Evolutionary conservation across 2,113 vertebrate genomes (phyloP).

Genomic region (Aspiorhynchus laticeps): DNA sequence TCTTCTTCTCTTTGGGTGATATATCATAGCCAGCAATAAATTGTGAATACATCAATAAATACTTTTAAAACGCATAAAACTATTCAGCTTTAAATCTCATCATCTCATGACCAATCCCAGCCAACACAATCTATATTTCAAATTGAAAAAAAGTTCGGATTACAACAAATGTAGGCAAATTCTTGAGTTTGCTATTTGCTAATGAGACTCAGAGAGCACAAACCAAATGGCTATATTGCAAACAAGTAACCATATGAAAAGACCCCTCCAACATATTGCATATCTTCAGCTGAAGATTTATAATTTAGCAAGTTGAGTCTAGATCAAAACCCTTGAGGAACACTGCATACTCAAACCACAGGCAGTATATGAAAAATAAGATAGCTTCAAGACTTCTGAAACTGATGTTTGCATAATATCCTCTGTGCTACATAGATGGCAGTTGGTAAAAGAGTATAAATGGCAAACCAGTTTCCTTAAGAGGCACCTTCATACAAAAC

Average conservation of each 20-base stretch:
- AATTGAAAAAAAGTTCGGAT: background rate
- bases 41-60: slow-evolving; percentile 4
- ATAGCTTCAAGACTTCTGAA: background rate
- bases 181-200: background rate
- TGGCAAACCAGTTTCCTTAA: background rate
- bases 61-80: background rate
- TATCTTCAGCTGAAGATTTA: background rate
- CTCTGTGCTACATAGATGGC: background rate
- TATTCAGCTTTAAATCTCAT: background rate
- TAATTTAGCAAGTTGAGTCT: background rate
- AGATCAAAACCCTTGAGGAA: background rate
- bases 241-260: background rate
- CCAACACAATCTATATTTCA: background rate
- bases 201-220: background rate
- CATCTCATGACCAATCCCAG: background rate
- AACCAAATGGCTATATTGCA: background rate
- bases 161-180: background rate
- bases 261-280: background rate
- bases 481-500: background rate
- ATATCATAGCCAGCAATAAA: background rate
- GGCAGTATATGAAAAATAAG: background rate
- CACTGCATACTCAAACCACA: background rate
- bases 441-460: slow-evolving; percentile 3
- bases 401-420: slow-evolving; percentile 20
- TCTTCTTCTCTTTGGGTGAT: background rate